Evolutionary conservation across 2,113 vertebrate genomes (phyloP), one percentile per base, ranked within the genome.

Genomic region (Pseudorectes ferrugineus): DNA sequence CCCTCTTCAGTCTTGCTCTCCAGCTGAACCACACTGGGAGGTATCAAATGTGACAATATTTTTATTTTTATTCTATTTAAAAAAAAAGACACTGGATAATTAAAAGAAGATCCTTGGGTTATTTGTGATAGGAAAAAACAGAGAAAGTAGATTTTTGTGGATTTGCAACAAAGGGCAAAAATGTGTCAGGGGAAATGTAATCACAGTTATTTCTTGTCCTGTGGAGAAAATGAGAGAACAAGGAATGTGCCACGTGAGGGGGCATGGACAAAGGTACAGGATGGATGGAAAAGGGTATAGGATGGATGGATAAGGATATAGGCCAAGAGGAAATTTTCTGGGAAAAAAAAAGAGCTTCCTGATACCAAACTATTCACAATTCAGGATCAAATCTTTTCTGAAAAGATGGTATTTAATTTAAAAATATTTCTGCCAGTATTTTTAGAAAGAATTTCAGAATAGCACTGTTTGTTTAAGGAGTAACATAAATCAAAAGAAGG

Each of bases 401-500:
- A 66, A 74, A 81, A 81, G 46, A 36, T 54, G 51, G 42, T 20
- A 83, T 14, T 73, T 67, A 73, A 57, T 79, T 73, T 31, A 23
- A 76, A 92, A 70, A 10, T 61, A 51, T 48, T 75, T 65, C 26
- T 65, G 62, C 28, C 7, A 5, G 12, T 76, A 22, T 72, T 88
- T 95, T 83, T 52, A 70, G 49, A 80, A 77, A 38, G 17, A 65
- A 58, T 73, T 92, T 80, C 75, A 65, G 63, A 76, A 68, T 38
- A 65, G 54, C 35, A 14, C n/a, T 72, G 67, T 76, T 91, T 83
- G 49, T 86, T 86, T 86, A 29, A 91, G 67, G 82, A 93, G 83
- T 52, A 63, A 68, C 33, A 49, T 43, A 65, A 79, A 52, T 81
- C 42, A 61, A 72, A 83, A 72, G 49, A 61, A 76, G 35, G 76